Conservation (phyloP, 2,113 vertebrate genomes). For the Chelonoidis abingdonii region DNA sequence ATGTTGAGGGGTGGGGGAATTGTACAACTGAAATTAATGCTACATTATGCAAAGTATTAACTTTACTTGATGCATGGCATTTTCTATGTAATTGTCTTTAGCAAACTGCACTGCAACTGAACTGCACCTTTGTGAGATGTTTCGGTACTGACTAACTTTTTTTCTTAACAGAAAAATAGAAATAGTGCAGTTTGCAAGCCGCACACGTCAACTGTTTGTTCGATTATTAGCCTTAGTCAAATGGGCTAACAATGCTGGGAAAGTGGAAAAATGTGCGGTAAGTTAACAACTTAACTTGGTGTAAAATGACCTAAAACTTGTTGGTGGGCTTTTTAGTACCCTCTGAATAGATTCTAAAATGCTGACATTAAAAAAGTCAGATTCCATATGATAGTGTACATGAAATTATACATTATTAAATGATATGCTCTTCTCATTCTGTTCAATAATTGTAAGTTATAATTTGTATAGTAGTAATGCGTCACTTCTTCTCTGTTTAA, state of each 20-base stretch:
- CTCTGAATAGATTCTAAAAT: not conserved
- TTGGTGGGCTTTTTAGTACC: not conserved
- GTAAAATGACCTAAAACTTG: not conserved
- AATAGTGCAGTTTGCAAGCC: constrained; percentile 98
- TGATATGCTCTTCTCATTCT: not conserved
- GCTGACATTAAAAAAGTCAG: not conserved
- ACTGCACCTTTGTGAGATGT: not conserved
- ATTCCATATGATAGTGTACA: not conserved
- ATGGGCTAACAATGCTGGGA: constrained; percentile 98
- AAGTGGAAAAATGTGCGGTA: constrained; percentile 99
- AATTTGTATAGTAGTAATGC: not conserved
- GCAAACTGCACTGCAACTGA: not conserved
- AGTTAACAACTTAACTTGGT: constrained; percentile 67
- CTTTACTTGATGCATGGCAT: not conserved
- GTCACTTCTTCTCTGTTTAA: not conserved
- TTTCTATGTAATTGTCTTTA: not conserved
- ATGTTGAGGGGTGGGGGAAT: not conserved
- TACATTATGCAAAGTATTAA: not conserved
- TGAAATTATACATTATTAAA: not conserved
- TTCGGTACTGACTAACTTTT: constrained; percentile 1
- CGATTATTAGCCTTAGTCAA: constrained; percentile 95
- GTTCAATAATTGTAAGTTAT: not conserved
- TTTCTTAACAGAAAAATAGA: constrained; percentile 93
- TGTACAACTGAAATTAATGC: not conserved
- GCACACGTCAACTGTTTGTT: constrained; percentile 97